These are phyloP conservation scores for Pitangus sulphuratus DNA, from an alignment of 2,797 vertebrate genomes.

Conservation along the genomic window DNA sequence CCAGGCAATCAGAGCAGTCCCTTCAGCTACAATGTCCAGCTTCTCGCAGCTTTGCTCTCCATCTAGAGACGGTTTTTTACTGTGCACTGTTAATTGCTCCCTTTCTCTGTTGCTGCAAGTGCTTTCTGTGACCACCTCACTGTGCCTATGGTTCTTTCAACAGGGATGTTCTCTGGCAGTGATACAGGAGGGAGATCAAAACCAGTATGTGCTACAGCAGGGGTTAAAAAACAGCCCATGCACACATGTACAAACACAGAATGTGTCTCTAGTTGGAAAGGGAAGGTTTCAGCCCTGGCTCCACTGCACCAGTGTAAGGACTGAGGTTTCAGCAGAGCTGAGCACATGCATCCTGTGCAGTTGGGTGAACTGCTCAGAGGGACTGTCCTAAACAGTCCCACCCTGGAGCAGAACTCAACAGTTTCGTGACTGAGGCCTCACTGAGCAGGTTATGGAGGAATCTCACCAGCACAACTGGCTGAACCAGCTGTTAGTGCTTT, in stretches of 20 bases:
- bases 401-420: neutral
- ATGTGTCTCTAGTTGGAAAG: neutral
- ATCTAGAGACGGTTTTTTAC: neutral
- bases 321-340: neutral
- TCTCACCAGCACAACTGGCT: neutral
- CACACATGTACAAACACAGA: no score
- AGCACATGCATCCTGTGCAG: neutral
- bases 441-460: neutral
- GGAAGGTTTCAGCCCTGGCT: neutral
- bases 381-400: neutral
- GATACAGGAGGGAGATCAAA: neutral
- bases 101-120: neutral
- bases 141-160: neutral
- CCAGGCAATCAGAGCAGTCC: neutral
- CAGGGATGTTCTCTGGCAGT: neutral
- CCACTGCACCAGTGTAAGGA: neutral
- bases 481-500: neutral
- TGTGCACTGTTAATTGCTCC: neutral
- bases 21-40: neutral
- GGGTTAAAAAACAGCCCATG: fast-evolving
- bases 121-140: neutral
- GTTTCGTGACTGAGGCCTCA: neutral
- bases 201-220: neutral
- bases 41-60: neutral
- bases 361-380: neutral